These are phyloP conservation scores for Mesocricetus auratus DNA, from an alignment of 2,113 vertebrate species.

Conservation along the genomic window DNA sequence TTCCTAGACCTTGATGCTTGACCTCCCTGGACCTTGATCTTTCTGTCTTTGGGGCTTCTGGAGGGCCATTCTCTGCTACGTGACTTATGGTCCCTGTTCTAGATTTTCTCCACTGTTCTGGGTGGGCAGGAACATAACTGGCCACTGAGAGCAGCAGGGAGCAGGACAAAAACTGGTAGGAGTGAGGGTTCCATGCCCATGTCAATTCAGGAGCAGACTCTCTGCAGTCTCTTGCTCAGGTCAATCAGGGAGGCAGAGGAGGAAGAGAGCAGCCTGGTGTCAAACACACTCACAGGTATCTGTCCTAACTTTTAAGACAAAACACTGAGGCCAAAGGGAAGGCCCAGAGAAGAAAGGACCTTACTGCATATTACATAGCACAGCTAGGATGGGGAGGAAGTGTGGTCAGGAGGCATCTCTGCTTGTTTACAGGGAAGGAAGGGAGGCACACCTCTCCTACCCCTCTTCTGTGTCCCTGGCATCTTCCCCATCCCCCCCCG, in stretches of 20 bases:
- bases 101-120: background rate
- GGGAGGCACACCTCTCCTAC: background rate
- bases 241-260: background rate
- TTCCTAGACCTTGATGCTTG: background rate
- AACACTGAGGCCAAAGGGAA: background rate
- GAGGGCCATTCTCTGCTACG: too few relatives aligned
- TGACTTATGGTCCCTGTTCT: too few relatives aligned
- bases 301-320: constrained; percentile 26
- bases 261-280: background rate
- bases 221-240: background rate
- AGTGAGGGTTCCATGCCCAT: background rate
- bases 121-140: background rate
- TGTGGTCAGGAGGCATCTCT: background rate
- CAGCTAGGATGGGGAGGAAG: background rate
- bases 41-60: background rate
- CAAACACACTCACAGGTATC: background rate
- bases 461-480: background rate
- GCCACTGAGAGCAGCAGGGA: background rate
- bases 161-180: background rate
- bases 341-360: constrained; percentile 20
- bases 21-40: background rate
- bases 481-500: background rate
- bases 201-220: background rate
- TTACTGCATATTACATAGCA: constrained; percentile 1
- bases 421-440: background rate